phyloP scores from a whole-genome alignment of 2,888 invertebrate species.

The Apamea epomidion region DNA sequence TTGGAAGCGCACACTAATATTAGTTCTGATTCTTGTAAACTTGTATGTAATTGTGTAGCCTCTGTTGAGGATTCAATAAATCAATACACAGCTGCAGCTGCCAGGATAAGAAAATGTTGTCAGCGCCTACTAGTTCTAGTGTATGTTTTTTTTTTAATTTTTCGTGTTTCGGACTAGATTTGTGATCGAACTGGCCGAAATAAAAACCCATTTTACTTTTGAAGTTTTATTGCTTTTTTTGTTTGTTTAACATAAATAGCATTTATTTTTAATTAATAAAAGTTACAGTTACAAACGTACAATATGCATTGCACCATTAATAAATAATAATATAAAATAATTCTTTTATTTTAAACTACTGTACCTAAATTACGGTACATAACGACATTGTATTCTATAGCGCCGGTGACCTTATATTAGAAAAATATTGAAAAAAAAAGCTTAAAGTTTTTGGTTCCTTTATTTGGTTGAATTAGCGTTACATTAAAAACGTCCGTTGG shows the following conservation, averaged over 20 bases:
- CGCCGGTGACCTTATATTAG: conserved; percentile 84
- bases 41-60: background rate
- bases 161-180: background rate
- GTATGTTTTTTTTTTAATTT: background rate
- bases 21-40: background rate
- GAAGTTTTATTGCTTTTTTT: conserved; percentile 90
- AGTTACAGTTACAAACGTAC: conserved; percentile 90
- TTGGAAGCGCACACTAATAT: background rate
- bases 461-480: conserved; percentile 85
- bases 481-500: conserved; percentile 79
- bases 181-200: conserved; percentile 62
- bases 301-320: conserved; percentile 88
- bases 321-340: conserved; percentile 90
- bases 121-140: background rate
- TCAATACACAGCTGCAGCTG: too few relatives aligned
- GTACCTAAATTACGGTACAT: conserved; percentile 81
- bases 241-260: conserved; percentile 90
- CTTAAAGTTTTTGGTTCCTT: conserved; percentile 87
- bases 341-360: conserved; percentile 86
- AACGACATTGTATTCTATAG: conserved; percentile 79
- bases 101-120: background rate
- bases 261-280: conserved; percentile 90
- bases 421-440: conserved; percentile 88
- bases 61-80: background rate
- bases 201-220: conserved; percentile 83